These are phyloP conservation scores for Zoanthus gigantus DNA, from an alignment of 92 coral and sea anemone genomes.

Conservation along the genomic window DNA sequence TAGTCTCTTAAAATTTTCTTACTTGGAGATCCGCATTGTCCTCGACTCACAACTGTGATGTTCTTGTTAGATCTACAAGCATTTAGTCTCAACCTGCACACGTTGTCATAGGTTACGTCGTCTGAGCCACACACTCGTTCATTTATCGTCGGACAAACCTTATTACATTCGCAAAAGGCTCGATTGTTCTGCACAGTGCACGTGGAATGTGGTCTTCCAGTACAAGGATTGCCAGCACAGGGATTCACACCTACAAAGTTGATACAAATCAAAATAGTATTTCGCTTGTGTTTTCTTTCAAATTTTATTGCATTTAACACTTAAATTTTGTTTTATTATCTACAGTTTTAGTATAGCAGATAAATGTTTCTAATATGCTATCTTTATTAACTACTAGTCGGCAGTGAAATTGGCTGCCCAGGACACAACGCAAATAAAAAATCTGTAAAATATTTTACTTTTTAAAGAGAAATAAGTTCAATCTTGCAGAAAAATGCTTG, in stretches of 20 bases:
- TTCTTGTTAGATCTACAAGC: constrained; percentile 18
- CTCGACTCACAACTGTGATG: constrained; percentile 10
- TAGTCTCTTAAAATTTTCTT: neutral
- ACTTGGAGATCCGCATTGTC: constrained; percentile 20
- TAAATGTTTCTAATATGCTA: too few species aligned
- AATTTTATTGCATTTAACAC: too few species aligned
- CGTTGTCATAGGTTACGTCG: constrained; percentile 16
- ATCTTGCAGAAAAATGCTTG: too few species aligned
- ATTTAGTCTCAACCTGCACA: neutral
- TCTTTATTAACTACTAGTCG: too few species aligned
- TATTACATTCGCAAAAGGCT: constrained; percentile 29
- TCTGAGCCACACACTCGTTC: constrained; percentile 27
- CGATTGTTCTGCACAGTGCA: constrained; percentile 10
- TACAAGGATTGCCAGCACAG: constrained; percentile 35
- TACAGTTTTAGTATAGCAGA: too few species aligned
- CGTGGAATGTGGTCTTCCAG: constrained; percentile 22
- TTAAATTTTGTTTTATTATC: too few species aligned
- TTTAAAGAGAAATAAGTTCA: too few species aligned
- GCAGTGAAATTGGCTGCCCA: too few species aligned
- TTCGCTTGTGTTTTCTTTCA: neutral
- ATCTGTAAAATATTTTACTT: too few species aligned
- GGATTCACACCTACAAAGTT: neutral
- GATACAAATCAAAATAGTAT: neutral
- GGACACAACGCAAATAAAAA: too few species aligned
- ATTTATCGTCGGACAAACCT: neutral